These are phyloP conservation scores for Scolopax mira DNA, from an alignment of 2,113 vertebrate species.

Conservation along the genomic window DNA sequence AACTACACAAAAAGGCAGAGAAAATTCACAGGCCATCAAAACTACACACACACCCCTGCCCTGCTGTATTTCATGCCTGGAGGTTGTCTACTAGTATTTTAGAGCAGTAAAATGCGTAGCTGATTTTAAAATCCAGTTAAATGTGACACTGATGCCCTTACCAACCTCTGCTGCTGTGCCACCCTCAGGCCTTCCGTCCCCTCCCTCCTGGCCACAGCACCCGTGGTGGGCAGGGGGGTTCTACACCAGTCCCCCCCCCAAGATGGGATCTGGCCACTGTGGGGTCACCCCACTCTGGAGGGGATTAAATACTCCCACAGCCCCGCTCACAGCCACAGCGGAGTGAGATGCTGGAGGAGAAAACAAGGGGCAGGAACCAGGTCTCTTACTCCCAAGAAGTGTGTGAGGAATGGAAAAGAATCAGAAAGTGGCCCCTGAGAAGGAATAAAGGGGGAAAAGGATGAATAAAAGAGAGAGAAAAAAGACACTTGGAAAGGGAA, in stretches of 20 bases:
- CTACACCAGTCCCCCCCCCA: background rate
- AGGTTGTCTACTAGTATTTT: background rate
- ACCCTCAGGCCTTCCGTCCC: background rate
- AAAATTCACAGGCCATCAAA: background rate
- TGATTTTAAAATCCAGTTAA: background rate
- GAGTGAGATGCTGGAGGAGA: background rate
- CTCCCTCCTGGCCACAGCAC: background rate
- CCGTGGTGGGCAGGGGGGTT: background rate
- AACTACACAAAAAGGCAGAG: background rate
- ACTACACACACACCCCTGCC: no score
- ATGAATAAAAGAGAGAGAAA: background rate
- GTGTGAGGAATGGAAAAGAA: background rate
- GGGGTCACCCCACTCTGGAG: background rate
- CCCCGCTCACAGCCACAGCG: fast-evolving
- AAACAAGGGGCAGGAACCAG: background rate
- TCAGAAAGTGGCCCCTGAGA: background rate
- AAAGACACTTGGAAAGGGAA: background rate
- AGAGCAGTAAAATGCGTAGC: background rate
- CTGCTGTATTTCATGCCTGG: background rate
- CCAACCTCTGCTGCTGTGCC: background rate
- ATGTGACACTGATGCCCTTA: background rate
- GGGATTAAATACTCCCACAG: fast-evolving
- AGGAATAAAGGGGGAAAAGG: background rate
- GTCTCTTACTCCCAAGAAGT: background rate
- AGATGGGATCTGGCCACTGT: background rate